phyloP scores from a whole-genome alignment of 2,797 vertebrate species.

The Acomys russatus region DNA sequence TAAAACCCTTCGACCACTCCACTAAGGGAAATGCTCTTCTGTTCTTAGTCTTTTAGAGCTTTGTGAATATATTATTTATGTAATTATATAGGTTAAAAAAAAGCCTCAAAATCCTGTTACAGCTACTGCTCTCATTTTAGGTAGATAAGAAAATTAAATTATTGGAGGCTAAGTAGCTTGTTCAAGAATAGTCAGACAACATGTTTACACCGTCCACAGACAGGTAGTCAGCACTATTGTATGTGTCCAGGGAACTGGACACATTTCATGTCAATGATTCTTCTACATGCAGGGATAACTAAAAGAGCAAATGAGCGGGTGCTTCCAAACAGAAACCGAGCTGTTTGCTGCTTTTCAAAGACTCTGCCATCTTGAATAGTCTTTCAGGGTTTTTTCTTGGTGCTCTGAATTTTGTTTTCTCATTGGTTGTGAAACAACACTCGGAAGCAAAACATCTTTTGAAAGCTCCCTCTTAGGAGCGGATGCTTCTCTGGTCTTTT shows the following conservation, averaged over 20 bases:
- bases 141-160: not conserved
- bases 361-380: not conserved
- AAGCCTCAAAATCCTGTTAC: not conserved
- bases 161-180: not conserved
- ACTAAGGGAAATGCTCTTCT: not conserved
- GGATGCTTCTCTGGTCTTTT: not conserved
- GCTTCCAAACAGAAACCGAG: slow-evolving; percentile 4
- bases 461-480: not conserved
- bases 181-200: not conserved
- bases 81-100: slow-evolving; percentile 28
- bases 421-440: not conserved
- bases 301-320: not conserved
- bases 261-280: not conserved
- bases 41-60: not conserved
- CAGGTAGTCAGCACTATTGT: not conserved
- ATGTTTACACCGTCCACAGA: not conserved
- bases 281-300: not conserved
- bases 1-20: not conserved
- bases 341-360: slow-evolving; percentile 16
- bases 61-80: not conserved
- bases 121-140: not conserved
- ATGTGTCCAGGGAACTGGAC: not conserved
- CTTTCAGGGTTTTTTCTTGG: not conserved
- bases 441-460: not conserved
- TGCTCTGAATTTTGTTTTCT: not conserved